Conservation (phyloP, 2,888 invertebrate genomes). For the Ophraella communa region DNA sequence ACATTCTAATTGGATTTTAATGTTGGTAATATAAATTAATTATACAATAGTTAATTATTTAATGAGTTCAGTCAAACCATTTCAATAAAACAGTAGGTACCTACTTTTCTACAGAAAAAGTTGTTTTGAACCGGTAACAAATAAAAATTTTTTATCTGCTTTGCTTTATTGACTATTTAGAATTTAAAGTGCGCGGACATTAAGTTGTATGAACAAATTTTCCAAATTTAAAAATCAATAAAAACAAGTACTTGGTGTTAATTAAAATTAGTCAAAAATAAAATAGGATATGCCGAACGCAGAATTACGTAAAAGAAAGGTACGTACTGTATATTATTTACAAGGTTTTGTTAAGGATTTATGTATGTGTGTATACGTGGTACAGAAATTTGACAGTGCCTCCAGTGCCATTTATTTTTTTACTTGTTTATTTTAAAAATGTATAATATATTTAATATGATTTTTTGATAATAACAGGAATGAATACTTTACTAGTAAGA, state of each 20-base stretch:
- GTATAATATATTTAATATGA: conserved; percentile 12
- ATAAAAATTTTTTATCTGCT: too few species aligned
- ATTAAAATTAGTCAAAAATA: conserved; percentile 17
- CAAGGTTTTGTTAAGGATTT: not conserved
- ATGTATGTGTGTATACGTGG: conserved; percentile 16
- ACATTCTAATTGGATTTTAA: not conserved
- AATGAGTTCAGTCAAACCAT: not conserved
- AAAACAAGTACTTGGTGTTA: conserved; percentile 6
- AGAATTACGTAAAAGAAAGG: conserved; percentile 51
- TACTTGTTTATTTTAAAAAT: not conserved
- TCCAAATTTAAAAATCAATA: conserved; percentile 22
- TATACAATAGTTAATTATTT: not conserved
- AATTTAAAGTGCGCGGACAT: conserved; percentile 1
- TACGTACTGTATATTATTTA: conserved; percentile 35
- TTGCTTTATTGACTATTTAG: too few species aligned
- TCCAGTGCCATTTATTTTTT: conserved; percentile 8
- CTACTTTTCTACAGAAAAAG: not conserved
- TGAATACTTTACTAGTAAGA: conserved; percentile 25
- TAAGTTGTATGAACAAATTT: not conserved
- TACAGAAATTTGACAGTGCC: conserved; percentile 8
- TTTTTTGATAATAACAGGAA: conserved; percentile 19
- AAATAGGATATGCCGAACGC: conserved; percentile 39
- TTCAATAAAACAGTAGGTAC: not conserved
- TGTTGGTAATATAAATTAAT: not conserved
- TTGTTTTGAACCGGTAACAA: not conserved